These are phyloP conservation scores for Plectus sambesii DNA, from an alignment of 1,140 invertebrate genomes.

Conservation along the genomic window DNA sequence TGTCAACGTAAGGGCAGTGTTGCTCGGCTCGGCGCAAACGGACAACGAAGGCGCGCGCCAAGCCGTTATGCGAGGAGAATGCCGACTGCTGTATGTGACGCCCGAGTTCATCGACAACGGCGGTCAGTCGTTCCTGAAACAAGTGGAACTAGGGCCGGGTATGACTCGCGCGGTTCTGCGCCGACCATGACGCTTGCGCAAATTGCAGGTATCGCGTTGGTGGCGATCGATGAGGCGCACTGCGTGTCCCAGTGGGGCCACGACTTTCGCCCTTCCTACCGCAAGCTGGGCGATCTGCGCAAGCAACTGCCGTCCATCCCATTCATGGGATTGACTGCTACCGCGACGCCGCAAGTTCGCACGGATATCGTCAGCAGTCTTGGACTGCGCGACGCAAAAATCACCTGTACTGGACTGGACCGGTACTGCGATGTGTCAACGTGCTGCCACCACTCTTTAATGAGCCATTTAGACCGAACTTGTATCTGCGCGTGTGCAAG, in stretches of 20 bases:
- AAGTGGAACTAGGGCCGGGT: too few relatives aligned
- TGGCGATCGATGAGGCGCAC: constrained; percentile 63
- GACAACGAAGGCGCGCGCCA: too few relatives aligned
- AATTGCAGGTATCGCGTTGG: constrained; percentile 51
- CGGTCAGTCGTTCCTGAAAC: too few relatives aligned
- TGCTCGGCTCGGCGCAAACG: too few relatives aligned
- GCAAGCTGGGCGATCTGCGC: constrained; percentile 51
- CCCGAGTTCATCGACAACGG: too few relatives aligned
- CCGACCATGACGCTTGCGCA: constrained; percentile 52
- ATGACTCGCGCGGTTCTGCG: too few relatives aligned
- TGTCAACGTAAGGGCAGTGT: too few relatives aligned
- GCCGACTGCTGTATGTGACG: too few relatives aligned
- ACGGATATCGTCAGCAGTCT: constrained; percentile 61
- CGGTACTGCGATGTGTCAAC: too few relatives aligned
- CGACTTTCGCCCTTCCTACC: constrained; percentile 60
- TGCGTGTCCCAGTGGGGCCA: constrained; percentile 64
- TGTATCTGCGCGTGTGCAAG: constrained; percentile 61
- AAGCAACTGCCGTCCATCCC: constrained; percentile 51
- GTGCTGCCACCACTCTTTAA: too few relatives aligned
- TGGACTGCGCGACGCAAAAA: constrained; percentile 52
- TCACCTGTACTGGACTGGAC: constrained; percentile 65
- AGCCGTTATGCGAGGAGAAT: too few relatives aligned
- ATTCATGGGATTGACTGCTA: constrained; percentile 57
- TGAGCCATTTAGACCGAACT: constrained; percentile 50
- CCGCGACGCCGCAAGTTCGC: constrained; percentile 73